A percentile compares a stretch with the other conserved stretches of the same genome.
These are phyloP conservation scores for Ethmia dodecea DNA, from an alignment of 2,888 invertebrate species.

Conservation along the genomic window DNA sequence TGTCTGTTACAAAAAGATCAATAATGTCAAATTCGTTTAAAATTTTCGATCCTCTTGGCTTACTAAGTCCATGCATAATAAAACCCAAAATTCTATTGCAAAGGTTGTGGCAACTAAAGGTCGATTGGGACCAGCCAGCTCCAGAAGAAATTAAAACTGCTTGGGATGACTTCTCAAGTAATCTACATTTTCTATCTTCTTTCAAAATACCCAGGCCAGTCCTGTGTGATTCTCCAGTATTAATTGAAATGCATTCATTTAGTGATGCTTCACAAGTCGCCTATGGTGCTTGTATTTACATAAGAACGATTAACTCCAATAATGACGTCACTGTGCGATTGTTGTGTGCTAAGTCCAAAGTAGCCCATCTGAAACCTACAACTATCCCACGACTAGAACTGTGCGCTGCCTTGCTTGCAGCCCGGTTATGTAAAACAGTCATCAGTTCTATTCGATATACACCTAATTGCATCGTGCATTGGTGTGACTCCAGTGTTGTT, in stretches of 20 bases:
- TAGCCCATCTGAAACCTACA: conserved; percentile 17
- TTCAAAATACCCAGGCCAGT: neutral
- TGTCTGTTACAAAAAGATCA: conserved; percentile 13
- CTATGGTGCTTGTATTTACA: conserved; percentile 14
- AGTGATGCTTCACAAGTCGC: conserved; percentile 14
- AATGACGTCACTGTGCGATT: conserved; percentile 6
- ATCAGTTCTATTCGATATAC: conserved; percentile 2
- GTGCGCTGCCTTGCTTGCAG: conserved; percentile 15
- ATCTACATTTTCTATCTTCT: neutral
- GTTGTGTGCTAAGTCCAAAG: conserved; percentile 17
- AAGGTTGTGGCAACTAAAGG: conserved; percentile 8
- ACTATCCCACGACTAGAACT: conserved; percentile 21
- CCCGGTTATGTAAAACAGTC: conserved; percentile 11
- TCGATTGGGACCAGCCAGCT: conserved; percentile 13
- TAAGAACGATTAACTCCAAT: conserved; percentile 4
- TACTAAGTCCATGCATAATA: conserved; percentile 15
- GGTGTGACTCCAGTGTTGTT: conserved; percentile 15
- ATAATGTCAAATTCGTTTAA: conserved; percentile 19
- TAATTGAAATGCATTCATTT: conserved; percentile 15
- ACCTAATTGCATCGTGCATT: conserved; percentile 2
- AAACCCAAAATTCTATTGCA: conserved; percentile 16
- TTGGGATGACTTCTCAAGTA: conserved; percentile 1
- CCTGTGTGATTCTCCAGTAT: conserved; percentile 1
- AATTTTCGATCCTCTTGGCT: conserved; percentile 21
- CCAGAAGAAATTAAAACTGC: conserved; percentile 4